phyloP scores from a whole-genome alignment of 1,140 invertebrate species.

The Bombus cullumanus region DNA sequence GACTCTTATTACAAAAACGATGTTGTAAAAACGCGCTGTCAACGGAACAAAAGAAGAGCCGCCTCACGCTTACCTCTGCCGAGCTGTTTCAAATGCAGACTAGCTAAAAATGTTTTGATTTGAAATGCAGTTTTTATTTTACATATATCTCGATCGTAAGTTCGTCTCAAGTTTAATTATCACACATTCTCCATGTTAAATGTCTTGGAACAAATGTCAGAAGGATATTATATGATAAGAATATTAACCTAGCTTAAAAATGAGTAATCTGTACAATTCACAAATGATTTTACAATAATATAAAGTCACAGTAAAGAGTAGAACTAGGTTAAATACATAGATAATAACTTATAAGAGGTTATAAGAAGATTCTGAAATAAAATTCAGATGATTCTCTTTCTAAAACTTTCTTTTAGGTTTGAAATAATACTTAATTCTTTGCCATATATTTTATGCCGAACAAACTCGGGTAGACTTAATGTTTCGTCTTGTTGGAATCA shows the following conservation, averaged over 20 bases:
- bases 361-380: too few species aligned
- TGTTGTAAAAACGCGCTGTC: slow-evolving; percentile 26
- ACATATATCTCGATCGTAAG: too few species aligned
- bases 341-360: too few species aligned
- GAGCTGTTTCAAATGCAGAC: background rate
- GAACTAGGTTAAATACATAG: too few species aligned
- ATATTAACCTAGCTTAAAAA: background rate
- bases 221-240: too few species aligned
- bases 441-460: too few species aligned
- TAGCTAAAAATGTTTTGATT: background rate
- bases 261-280: background rate
- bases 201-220: background rate
- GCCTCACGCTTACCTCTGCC: slow-evolving; percentile 6
- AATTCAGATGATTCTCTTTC: too few species aligned
- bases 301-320: background rate
- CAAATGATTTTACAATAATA: background rate
- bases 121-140: background rate
- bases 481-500: too few species aligned
- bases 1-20: slow-evolving; percentile 23
- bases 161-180: background rate
- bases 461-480: too few species aligned
- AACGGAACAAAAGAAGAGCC: background rate
- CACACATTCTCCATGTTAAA: background rate
- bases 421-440: too few species aligned
- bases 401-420: too few species aligned